Base-by-base conservation (phyloP, 2,888 invertebrate genomes). In the Scotopteryx bipunctaria region DNA sequence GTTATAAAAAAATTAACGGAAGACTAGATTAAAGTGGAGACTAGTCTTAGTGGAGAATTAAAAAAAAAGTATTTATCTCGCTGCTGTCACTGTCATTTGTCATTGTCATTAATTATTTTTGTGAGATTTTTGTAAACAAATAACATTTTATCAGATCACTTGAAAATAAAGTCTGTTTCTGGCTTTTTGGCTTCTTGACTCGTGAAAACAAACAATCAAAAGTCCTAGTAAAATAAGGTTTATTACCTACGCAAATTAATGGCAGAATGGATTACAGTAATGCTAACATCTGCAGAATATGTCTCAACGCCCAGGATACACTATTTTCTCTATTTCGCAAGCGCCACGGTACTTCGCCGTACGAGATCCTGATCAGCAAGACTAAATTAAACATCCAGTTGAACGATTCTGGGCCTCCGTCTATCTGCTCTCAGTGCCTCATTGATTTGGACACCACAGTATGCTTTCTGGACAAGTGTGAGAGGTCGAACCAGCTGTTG, bases 401-500 rank as follows among this genome's bases (percentile, higher is more conserved):
- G 3, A 63, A 75, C n/a, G 79, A 78, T 38, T 49, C 59, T 1
- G 78, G 76, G 2, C 75, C 80, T 0, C 50, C 73, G n/a, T 67
- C 62, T 4, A 81, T 83, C 43, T 83, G 83, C 50, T 61, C 66
- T 4, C 71, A 74, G 14, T 83, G 83, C 48, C 65, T 78, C 2
- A 56, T 56, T 37, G 81, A 83, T 43, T 60, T 83, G 3, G 78
- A 82, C 11, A 66, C 69, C 1, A 73, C 80, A 1, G 64, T 78
- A 1, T 66, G 55, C 23, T 83, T 83, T 47, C 55, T 82, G 35
- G 65, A 73, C 23, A 80, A 76, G 55, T 83, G 81, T 61, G 71
- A 75, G 38, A 70, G 66, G 27, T 71, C 83, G 0, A 79, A 77
- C 41, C 64, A 63, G 44, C 44, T 72, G 16, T 49, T 78, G 2